Conservation (phyloP, 2,113 vertebrate species). For the Tyrannus savana region DNA sequence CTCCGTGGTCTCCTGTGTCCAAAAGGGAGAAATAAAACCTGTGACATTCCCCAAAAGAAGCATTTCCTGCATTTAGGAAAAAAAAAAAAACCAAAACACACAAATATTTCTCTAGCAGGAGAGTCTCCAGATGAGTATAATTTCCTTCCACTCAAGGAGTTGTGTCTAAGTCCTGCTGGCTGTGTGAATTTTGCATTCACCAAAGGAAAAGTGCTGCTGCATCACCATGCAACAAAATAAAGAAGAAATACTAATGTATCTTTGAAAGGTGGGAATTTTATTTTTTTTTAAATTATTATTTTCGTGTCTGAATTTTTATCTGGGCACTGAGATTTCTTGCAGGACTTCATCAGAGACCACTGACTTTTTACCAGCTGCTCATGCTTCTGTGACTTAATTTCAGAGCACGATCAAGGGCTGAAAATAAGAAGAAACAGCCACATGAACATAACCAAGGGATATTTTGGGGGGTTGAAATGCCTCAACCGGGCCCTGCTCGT, state of each 20-base stretch:
- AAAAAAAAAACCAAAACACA: background rate
- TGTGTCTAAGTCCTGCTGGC: background rate
- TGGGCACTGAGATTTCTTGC: background rate
- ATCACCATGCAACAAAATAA: background rate
- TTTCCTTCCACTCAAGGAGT: background rate
- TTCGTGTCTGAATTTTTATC: background rate
- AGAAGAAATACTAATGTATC: background rate
- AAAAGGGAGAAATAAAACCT: background rate
- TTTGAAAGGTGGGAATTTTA: background rate
- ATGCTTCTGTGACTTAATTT: background rate
- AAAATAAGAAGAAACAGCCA: background rate
- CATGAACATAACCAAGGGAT: background rate
- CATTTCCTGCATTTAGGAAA: background rate
- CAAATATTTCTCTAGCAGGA: background rate
- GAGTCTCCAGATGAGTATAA: background rate
- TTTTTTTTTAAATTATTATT: background rate
- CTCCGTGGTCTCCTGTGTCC: background rate
- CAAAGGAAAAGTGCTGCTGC: background rate
- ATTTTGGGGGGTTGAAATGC: background rate
- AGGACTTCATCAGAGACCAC: background rate
- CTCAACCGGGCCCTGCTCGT: conserved; percentile 39
- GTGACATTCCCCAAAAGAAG: background rate
- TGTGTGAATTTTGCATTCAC: background rate
- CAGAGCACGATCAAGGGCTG: background rate
- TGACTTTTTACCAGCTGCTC: background rate